These are phyloP conservation scores for Rhopilema esculentum DNA, from an alignment of 30 jellyfish, hydroid and myxozoan species.

Conservation along the genomic window DNA sequence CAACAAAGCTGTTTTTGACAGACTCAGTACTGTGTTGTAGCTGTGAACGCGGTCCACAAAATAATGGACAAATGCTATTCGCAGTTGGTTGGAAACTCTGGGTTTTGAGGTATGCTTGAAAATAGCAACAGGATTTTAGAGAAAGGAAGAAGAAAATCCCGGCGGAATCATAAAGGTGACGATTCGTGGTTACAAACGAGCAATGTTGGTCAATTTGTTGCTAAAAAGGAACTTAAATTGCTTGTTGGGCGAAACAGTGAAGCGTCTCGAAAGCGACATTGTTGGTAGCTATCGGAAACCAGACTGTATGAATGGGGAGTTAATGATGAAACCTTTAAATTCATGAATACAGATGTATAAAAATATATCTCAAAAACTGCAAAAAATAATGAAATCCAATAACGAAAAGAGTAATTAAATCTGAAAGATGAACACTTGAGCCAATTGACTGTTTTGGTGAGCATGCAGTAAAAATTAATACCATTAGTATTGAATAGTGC, in stretches of 20 bases:
- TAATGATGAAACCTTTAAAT: no score
- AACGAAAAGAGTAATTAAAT: no score
- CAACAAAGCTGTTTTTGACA: background rate
- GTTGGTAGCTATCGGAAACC: background rate
- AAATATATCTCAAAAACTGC: no score
- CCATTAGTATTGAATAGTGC: no score
- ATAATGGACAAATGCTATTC: background rate
- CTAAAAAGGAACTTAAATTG: background rate
- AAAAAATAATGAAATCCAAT: no score
- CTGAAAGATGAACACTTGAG: no score
- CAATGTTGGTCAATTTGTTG: background rate
- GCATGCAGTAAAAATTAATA: no score
- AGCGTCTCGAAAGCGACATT: background rate
- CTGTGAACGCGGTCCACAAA: background rate
- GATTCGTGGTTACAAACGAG: background rate
- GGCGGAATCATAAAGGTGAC: background rate
- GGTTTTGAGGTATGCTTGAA: background rate
- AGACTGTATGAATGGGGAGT: no score
- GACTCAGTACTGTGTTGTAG: background rate
- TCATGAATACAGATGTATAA: no score
- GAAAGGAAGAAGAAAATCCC: background rate
- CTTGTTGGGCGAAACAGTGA: background rate
- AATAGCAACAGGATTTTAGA: background rate
- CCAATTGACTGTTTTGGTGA: no score
- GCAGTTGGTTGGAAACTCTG: background rate